These are phyloP conservation scores for Eulithis prunata DNA, from an alignment of 2,888 invertebrate genomes.

Conservation along the genomic window DNA sequence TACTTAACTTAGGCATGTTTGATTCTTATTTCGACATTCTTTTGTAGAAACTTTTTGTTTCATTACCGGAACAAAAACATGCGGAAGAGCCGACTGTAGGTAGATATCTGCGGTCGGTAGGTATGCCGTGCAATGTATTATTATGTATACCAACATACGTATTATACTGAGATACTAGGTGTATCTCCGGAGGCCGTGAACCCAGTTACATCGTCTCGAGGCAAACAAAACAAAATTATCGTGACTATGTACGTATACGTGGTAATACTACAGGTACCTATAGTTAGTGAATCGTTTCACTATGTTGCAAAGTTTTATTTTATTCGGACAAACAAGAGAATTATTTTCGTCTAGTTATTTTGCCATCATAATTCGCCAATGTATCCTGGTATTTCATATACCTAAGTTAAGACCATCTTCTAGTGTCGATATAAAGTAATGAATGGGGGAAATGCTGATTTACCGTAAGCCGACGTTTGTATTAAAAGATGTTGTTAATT, in stretches of 20 bases:
- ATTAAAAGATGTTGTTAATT: conserved; percentile 41
- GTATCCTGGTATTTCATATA: neutral
- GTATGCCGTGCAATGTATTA: conserved; percentile 21
- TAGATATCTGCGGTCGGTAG: conserved; percentile 25
- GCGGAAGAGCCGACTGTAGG: conserved; percentile 43
- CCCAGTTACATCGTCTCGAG: conserved; percentile 48
- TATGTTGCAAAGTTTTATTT: conserved; percentile 5
- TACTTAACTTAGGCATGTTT: conserved; percentile 9
- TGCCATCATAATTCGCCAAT: no score
- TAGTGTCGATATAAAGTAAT: conserved; percentile 20
- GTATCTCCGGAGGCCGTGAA: conserved; percentile 54
- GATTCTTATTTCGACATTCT: conserved; percentile 19
- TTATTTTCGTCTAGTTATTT: no score
- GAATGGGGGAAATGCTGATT: conserved; percentile 24
- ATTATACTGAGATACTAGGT: conserved; percentile 15
- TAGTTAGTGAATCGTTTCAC: conserved; percentile 30
- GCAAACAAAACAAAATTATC: conserved; percentile 50
- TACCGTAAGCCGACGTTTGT: conserved; percentile 35
- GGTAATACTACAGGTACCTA: conserved; percentile 34
- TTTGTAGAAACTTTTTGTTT: conserved; percentile 28
- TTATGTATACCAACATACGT: neutral
- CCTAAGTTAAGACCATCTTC: neutral
- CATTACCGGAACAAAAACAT: conserved; percentile 49
- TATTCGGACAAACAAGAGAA: no score
- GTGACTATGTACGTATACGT: conserved; percentile 35